Conservation (phyloP, 1,140 invertebrate genomes). For the Vollenhovia emeryi region DNA sequence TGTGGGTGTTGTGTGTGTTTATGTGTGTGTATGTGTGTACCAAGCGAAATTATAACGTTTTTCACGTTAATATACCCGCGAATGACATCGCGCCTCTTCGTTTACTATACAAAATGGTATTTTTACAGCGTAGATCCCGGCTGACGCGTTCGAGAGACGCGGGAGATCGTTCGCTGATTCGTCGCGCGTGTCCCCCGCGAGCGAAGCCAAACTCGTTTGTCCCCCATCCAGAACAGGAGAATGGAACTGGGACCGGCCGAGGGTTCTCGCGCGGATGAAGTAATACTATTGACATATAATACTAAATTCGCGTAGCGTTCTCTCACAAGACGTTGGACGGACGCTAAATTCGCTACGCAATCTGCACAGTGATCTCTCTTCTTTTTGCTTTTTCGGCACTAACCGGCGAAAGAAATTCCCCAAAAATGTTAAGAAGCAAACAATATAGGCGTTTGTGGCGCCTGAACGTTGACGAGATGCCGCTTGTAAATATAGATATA, state of each 20-base stretch:
- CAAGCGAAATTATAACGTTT: conserved; percentile 79
- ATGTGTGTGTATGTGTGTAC: too few species aligned
- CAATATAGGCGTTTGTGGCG: background rate
- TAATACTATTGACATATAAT: background rate
- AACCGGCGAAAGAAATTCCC: background rate
- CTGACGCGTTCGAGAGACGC: background rate
- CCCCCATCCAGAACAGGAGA: background rate
- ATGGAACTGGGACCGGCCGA: background rate
- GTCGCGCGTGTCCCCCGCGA: background rate
- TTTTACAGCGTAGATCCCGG: conserved; percentile 38
- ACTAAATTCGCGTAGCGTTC: background rate
- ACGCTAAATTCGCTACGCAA: conserved; percentile 20
- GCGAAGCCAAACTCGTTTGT: background rate
- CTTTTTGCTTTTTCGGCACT: background rate
- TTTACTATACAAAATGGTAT: conserved; percentile 64
- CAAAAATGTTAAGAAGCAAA: background rate
- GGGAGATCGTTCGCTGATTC: background rate
- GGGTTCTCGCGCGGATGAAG: background rate
- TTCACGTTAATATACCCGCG: conserved; percentile 50
- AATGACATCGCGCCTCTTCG: conserved; percentile 56
- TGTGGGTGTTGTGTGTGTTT: too few species aligned
- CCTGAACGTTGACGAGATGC: background rate
- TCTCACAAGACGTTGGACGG: conserved; percentile 4
- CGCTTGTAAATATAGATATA: background rate
- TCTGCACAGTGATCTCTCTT: conserved; percentile 30